Percentiles rank a stretch among this genome's conserved stretches.
Conservation (phyloP, 2,113 vertebrate genomes). For the Pedetes capensis region DNA sequence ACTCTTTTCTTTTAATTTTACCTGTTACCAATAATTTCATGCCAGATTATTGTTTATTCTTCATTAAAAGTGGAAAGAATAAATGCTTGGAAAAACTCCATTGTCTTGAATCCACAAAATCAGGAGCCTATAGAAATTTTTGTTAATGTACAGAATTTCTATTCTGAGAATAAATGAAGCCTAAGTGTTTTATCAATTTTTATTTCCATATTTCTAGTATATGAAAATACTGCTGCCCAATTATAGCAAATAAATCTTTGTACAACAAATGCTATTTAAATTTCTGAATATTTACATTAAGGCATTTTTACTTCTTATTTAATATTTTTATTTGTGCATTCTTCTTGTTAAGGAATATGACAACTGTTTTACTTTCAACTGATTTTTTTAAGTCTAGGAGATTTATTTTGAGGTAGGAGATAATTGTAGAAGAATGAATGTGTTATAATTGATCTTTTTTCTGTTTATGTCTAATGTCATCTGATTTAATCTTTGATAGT, state of each 20-base stretch:
- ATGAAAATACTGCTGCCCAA: neutral
- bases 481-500: neutral
- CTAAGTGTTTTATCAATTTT: neutral
- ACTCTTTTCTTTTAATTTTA: neutral
- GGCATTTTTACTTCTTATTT: neutral
- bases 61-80: conserved; percentile 3
- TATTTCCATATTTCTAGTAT: neutral
- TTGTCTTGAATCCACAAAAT: neutral
- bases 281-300: neutral
- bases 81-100: neutral
- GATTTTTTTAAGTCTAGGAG: neutral
- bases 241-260: neutral
- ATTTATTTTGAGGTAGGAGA: neutral
- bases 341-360: neutral
- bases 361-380: neutral
- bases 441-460: neutral
- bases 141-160: neutral
- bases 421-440: neutral
- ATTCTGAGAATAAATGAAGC: neutral
- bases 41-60: neutral
- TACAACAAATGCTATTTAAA: neutral
- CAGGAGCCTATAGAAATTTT: neutral
- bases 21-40: neutral
- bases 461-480: neutral
- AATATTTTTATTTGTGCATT: neutral